Evolutionary conservation across 37 sponge, comb jelly and placozoan genomes (phyloP), one percentile per base, ranked within the genome.

Genomic region (Halichondria panicea): DNA sequence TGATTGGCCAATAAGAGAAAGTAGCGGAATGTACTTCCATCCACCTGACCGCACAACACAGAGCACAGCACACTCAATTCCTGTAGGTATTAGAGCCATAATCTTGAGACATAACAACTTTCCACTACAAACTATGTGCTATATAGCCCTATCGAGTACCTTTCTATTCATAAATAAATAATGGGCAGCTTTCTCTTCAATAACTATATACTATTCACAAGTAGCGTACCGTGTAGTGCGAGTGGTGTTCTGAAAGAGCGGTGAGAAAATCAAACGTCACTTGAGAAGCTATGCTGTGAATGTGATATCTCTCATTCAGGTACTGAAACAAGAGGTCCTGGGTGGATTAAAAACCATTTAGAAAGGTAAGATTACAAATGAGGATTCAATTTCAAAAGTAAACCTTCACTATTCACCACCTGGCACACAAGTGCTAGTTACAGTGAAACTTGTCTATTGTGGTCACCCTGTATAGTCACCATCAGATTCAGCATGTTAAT

Each of bases 21-120:
- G 71, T 89, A 89, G 11, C 93, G 60, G 48, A 92, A 68, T 18
- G 72, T 54, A 54, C 68, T 30, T 18, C 75, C 60, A 41, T 78
- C 81, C 33, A 88, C 24, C 0, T 50, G 1, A 1, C 85, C 85
- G 43, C 75, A 60, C 56, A 92, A 65, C 8, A 41, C 45, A 8
- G 67, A 74, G 19, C 45, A 55, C 28, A 88, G 50, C 32, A 92
- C 38, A 22, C 58, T 67, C 15, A 91, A 25, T 28, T 73, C 60
- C 92, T 91, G 33, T 36, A 56, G 31, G n/a, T 5, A 43, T 34
- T 12, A 58, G 55, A 34, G 68, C 24, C 13, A 31, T 18, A 28
- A 12, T 8, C 6, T 6, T 7, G 6, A 58, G 7, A 58, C n/a
- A 7, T 27, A 19, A 7, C 25, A 18, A 58, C 60, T 58, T 22